These are phyloP conservation scores for Sebastes minor DNA, from an alignment of 2,797 vertebrate species.

Conservation along the genomic window DNA sequence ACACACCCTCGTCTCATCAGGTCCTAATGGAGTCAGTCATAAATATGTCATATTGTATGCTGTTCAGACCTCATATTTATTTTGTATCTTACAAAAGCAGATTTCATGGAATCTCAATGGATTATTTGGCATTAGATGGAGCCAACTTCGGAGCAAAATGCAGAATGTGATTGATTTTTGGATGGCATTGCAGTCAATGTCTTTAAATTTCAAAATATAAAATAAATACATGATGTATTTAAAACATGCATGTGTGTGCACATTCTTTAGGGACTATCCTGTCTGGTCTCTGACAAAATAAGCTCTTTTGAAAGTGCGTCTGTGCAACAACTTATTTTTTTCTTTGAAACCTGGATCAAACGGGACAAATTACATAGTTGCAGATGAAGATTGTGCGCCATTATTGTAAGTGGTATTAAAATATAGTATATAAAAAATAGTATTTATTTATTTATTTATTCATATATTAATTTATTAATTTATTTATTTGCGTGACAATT, in stretches of 20 bases:
- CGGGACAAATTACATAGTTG: too few relatives aligned
- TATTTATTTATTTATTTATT: too few relatives aligned
- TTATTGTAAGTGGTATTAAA: too few relatives aligned
- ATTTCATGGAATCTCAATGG: not conserved
- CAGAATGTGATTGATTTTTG: not conserved
- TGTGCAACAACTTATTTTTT: not conserved
- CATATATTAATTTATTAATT: not conserved
- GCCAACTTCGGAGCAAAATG: not conserved
- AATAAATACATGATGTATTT: not conserved
- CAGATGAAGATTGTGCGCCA: too few relatives aligned
- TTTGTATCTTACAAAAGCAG: not conserved
- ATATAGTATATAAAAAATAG: too few relatives aligned
- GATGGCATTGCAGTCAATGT: not conserved
- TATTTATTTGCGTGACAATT: not conserved
- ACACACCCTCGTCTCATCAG: not conserved
- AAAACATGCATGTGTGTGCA: not conserved
- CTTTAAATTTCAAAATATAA: not conserved
- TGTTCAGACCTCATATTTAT: not conserved
- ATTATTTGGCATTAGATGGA: not conserved
- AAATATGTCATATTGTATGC: not conserved
- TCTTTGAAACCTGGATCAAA: not conserved
- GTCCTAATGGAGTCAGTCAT: not conserved
- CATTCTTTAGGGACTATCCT: not conserved
- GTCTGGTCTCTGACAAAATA: not conserved
- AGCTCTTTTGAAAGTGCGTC: not conserved